phyloP scores from a whole-genome alignment of 2,888 invertebrate genomes.

The Matsumyia berberina region DNA sequence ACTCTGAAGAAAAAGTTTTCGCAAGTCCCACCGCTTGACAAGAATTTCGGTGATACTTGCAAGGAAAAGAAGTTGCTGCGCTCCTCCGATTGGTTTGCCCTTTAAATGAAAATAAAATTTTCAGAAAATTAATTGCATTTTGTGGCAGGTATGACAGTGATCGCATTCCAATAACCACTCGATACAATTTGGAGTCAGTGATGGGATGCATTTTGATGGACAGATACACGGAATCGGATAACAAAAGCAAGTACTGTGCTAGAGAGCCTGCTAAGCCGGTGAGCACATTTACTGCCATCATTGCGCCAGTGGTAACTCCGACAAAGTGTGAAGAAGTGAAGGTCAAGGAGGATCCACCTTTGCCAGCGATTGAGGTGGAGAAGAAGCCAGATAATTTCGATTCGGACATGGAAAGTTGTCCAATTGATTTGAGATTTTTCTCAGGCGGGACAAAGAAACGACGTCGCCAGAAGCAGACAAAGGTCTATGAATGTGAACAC shows the following conservation, averaged over 20 bases:
- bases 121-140: neutral
- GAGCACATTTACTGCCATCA: neutral
- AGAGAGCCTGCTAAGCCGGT: neutral
- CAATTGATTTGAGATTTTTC: constrained; percentile 61
- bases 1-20: constrained; percentile 50
- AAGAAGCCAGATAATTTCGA: constrained; percentile 27
- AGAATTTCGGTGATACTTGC: constrained; percentile 70
- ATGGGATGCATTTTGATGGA: constrained; percentile 79
- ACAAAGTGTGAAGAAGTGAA: neutral
- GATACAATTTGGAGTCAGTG: constrained; percentile 78
- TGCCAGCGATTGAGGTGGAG: constrained; percentile 20
- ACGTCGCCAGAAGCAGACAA: constrained; percentile 77
- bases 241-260: constrained; percentile 69
- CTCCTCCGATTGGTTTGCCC: constrained; percentile 79
- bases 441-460: constrained; percentile 66
- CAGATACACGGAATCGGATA: constrained; percentile 73
- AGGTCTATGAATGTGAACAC: constrained; percentile 79
- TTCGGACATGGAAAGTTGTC: constrained; percentile 62
- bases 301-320: neutral
- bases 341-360: constrained; percentile 22
- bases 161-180: constrained; percentile 79
- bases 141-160: constrained; percentile 80
- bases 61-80: constrained; percentile 78
- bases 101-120: neutral
- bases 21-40: constrained; percentile 56